These are phyloP conservation scores for Tetranychus truncatus DNA, from an alignment of 2,888 invertebrate species.

Conservation along the genomic window DNA sequence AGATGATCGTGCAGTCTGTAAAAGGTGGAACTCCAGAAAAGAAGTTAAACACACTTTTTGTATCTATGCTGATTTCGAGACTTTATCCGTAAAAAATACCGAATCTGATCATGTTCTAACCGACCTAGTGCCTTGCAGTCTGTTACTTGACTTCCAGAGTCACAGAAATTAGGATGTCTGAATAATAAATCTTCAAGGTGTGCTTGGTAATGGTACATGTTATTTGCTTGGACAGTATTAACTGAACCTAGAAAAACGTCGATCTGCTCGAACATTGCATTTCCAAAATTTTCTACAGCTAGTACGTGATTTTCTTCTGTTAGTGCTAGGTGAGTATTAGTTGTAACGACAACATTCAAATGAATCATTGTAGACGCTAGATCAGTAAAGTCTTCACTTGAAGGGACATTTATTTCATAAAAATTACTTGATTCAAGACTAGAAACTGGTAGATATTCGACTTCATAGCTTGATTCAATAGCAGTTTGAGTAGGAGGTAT, in stretches of 20 bases:
- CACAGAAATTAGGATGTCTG: too few relatives aligned
- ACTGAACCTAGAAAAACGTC: neutral
- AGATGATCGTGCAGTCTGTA: too few relatives aligned
- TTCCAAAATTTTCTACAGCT: neutral
- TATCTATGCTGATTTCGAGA: slow-evolving; percentile 1
- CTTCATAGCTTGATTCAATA: neutral
- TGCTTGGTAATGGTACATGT: neutral
- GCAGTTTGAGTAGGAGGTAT: neutral
- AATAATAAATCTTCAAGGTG: too few relatives aligned
- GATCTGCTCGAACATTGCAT: neutral
- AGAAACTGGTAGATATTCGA: neutral
- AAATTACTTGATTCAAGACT: neutral
- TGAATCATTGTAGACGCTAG: neutral
- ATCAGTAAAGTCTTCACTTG: neutral
- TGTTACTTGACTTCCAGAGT: too few relatives aligned
- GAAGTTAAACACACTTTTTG: neutral
- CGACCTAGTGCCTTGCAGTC: neutral
- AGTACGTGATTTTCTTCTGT: neutral
- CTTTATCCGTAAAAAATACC: neutral
- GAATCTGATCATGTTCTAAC: neutral
- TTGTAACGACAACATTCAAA: neutral
- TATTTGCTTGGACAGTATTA: neutral
- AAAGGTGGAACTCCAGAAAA: neutral
- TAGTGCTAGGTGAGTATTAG: neutral
- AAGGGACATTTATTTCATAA: neutral